Conservation (phyloP, 2,888 invertebrate genomes). For the Spicauda simplicius region DNA sequence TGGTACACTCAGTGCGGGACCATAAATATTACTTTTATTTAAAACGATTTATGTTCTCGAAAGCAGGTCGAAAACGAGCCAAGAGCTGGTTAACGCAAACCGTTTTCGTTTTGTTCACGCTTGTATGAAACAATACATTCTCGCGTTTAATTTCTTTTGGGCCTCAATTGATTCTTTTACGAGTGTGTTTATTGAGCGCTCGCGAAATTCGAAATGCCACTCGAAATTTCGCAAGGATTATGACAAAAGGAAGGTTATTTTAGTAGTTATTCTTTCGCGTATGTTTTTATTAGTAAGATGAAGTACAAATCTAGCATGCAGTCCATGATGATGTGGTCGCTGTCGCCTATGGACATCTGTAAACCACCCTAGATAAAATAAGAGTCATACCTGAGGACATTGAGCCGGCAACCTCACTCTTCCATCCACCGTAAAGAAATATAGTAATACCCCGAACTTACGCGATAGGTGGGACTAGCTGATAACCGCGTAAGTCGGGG, state of each 20-base stretch:
- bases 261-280: too few species aligned
- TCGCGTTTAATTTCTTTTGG: conserved; percentile 84
- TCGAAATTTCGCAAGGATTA: conserved; percentile 47
- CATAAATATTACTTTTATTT: conserved; percentile 78
- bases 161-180: conserved; percentile 82
- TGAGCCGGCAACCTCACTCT: too few species aligned
- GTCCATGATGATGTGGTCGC: background rate
- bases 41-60: conserved; percentile 77
- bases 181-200: conserved; percentile 82
- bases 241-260: background rate
- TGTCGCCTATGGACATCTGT: too few species aligned
- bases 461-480: too few species aligned
- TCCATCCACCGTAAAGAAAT: too few species aligned
- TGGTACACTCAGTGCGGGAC: conserved; percentile 63
- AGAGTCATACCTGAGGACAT: too few species aligned
- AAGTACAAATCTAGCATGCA: too few species aligned
- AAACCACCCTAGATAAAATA: too few species aligned
- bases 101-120: conserved; percentile 79
- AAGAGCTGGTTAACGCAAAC: conserved; percentile 79
- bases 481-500: too few species aligned
- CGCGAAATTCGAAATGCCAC: conserved; percentile 76
- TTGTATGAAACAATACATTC: conserved; percentile 83
- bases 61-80: conserved; percentile 82
- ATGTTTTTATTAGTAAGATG: too few species aligned
- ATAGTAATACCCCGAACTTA: too few species aligned